These are phyloP conservation scores for Megastigmus dorsalis DNA, from an alignment of 2,888 invertebrate genomes.

Conservation along the genomic window DNA sequence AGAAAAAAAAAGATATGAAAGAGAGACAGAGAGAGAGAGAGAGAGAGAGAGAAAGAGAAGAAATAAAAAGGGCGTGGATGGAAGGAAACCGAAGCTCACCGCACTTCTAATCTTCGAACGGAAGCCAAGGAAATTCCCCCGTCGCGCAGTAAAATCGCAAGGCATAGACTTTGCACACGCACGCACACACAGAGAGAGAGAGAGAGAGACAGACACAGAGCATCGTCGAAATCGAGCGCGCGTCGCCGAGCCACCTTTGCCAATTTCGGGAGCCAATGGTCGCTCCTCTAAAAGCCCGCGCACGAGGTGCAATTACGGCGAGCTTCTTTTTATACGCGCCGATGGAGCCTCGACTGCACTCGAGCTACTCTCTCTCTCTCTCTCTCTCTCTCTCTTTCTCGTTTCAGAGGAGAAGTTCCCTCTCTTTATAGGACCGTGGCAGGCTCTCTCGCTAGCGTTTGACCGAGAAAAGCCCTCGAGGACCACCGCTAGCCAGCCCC, in stretches of 20 bases:
- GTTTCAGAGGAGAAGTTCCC: too few relatives aligned
- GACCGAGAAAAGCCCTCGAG: constrained; percentile 26
- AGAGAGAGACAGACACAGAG: background rate
- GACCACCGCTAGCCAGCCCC: background rate
- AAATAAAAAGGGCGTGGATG: too few relatives aligned
- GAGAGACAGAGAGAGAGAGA: too few relatives aligned
- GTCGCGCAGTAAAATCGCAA: background rate
- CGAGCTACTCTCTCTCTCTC: background rate
- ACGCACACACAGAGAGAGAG: too few relatives aligned
- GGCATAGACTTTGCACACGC: background rate
- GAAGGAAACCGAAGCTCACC: background rate
- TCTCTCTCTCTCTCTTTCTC: background rate
- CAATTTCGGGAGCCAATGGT: background rate
- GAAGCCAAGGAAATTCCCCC: constrained; percentile 43
- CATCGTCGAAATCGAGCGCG: too few relatives aligned
- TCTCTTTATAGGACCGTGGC: too few relatives aligned
- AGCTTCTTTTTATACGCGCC: background rate
- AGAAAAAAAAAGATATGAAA: background rate
- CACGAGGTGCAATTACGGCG: background rate
- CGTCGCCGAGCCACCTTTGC: too few relatives aligned
- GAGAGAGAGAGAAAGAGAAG: background rate
- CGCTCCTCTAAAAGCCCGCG: too few relatives aligned
- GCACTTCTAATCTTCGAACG: constrained; percentile 30
- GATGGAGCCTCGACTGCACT: background rate
- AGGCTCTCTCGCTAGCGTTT: background rate